A percentile compares a stretch with the other conserved stretches of the same genome.
Conservation (phyloP, 1,140 invertebrate genomes). For the Drosophila navojoa region DNA sequence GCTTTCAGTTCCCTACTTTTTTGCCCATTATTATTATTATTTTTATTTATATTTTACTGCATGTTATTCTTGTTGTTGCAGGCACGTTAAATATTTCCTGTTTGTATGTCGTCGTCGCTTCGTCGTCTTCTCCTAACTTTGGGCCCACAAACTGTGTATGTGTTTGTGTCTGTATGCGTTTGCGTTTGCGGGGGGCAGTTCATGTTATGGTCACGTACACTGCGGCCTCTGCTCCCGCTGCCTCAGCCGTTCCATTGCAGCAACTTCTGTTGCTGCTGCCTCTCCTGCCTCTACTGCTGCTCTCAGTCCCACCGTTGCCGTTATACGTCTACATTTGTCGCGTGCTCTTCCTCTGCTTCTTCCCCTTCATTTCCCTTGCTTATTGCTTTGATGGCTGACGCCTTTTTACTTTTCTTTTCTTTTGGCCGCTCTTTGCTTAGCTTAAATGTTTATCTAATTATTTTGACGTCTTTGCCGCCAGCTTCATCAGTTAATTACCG, state of each 20-base stretch:
- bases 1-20: slow-evolving; percentile 61
- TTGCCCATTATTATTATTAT: slow-evolving; percentile 78
- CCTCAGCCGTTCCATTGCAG: not conserved
- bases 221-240: slow-evolving; percentile 23
- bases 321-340: slow-evolving; percentile 51
- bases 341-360: slow-evolving; percentile 24
- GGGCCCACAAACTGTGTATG: slow-evolving; percentile 61
- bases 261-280: not conserved
- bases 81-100: slow-evolving; percentile 81
- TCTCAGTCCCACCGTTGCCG: slow-evolving; percentile 37
- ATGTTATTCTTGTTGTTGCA: slow-evolving; percentile 62
- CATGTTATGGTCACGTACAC: slow-evolving; percentile 77
- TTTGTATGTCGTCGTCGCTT: slow-evolving; percentile 62
- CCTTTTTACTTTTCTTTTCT: slow-evolving; percentile 52
- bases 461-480: slow-evolving; percentile 61
- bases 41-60: slow-evolving; percentile 77
- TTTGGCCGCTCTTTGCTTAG: slow-evolving; percentile 40
- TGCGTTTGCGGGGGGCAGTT: slow-evolving; percentile 48
- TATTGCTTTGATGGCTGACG: slow-evolving; percentile 47
- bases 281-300: slow-evolving; percentile 10
- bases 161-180: slow-evolving; percentile 24
- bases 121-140: slow-evolving; percentile 47
- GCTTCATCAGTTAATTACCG: slow-evolving; percentile 16
- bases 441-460: slow-evolving; percentile 80
- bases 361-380: not conserved